Evolutionary conservation across 2,888 invertebrate genomes (phyloP), one percentile per base, ranked within the genome.

Genomic region (Saturnia japonica): DNA sequence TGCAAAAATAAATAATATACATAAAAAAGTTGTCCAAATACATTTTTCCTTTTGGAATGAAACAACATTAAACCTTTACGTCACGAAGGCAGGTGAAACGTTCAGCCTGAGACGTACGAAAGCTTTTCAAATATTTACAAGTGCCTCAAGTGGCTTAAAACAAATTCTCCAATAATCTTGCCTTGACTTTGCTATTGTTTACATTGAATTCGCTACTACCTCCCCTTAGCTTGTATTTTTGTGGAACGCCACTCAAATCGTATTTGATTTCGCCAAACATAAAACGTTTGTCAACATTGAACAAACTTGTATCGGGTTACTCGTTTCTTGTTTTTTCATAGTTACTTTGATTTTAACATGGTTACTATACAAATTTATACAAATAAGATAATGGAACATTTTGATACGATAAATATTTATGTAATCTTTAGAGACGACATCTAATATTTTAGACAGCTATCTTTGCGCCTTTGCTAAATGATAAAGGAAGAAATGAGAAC

Each of bases 81-180:
- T 80, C 77, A 78, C 73, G 76, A 80, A 79, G 85, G 82, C 90
- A 91, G 89, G 90, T 91, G 85, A 86, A 88, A 85, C 83, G 82
- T 77, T 78, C 78, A 80, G 82, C 85, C 80, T 79, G 80, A 85
- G 82, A 80, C 82, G 82, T 79, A 88, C 85, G 86, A 90, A 91
- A 89, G 91, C 91, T 91, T 84, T 85, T 85, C 91, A 93, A 94
- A 93, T 93, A 93, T 94, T 94, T 90, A 91, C 91, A 88, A 88
- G 83, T 81, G 85, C 85, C 87, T 91, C 88, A 87, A 94, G 91
- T 92, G 90, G 88, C 90, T 93, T 91, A 90, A 91, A 92, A 93
- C 93, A 93, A 94, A 94, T 93, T 93, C 91, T 88, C 86, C 88
- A 86, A 90, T 92, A 91, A 91, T 93, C 89, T 89, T 87, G 86